Evolutionary conservation across 53 echinoderm and acorn worm genomes (phyloP).

Genomic region (Apostichopus leukothele): DNA sequence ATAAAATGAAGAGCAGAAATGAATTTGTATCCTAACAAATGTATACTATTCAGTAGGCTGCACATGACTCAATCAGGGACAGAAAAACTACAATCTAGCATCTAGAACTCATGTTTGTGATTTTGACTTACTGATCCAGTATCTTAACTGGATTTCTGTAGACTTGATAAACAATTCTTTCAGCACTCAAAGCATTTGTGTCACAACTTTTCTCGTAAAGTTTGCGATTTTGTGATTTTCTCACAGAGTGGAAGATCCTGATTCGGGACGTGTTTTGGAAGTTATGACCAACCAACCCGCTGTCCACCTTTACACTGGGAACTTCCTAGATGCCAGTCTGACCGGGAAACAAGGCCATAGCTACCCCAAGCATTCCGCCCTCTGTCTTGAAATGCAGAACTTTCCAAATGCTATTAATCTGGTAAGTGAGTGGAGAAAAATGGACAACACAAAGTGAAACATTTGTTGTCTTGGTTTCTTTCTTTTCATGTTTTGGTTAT

Average conservation of each 20-base stretch:
- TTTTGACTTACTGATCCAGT: too few relatives aligned
- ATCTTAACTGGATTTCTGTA: too few relatives aligned
- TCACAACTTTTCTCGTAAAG: neutral
- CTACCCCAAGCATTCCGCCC: constrained; percentile 75
- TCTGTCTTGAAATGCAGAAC: constrained; percentile 79
- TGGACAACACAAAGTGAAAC: too few relatives aligned
- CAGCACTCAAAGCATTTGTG: neutral
- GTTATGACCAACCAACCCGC: constrained; percentile 79
- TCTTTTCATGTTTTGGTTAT: too few relatives aligned
- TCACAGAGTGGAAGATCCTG: constrained; percentile 65
- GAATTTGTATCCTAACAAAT: too few relatives aligned
- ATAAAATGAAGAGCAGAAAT: too few relatives aligned
- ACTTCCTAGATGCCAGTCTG: constrained; percentile 64
- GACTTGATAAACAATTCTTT: neutral
- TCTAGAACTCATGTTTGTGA: too few relatives aligned
- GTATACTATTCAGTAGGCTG: too few relatives aligned
- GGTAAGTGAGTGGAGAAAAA: constrained; percentile 54
- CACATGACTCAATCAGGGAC: too few relatives aligned
- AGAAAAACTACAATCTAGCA: too few relatives aligned
- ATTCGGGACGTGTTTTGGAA: constrained; percentile 68
- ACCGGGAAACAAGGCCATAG: constrained; percentile 58
- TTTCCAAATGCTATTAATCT: constrained; percentile 77
- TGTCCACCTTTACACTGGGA: constrained; percentile 84
- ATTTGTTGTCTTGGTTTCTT: too few relatives aligned
- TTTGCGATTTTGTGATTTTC: neutral